Percentiles rank a stretch among this genome's conserved stretches.
phyloP scores from a whole-genome alignment of 2,113 vertebrate genomes.

The Eudyptes chrysolophus region DNA sequence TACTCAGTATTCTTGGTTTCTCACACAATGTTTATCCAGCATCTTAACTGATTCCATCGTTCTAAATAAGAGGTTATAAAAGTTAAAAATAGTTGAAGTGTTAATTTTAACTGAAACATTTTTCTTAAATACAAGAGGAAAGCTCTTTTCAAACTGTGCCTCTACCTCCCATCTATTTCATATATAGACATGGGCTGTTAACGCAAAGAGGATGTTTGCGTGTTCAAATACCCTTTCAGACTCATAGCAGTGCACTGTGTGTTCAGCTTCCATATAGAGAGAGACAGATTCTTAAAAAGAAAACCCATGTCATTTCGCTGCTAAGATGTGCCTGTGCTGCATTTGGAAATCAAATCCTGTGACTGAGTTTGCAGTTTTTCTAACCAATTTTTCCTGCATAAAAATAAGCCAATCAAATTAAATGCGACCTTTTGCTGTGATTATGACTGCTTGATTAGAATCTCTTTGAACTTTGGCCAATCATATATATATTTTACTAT shows the following conservation, averaged over 20 bases:
- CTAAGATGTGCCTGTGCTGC: not conserved
- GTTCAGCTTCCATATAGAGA: not conserved
- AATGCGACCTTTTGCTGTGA: slow-evolving; percentile 30
- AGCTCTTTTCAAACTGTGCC: not conserved
- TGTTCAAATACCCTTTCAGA: not conserved
- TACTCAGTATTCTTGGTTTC: not conserved
- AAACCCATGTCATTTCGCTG: not conserved
- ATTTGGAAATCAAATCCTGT: not conserved
- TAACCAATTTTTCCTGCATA: not conserved
- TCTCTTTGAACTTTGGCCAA: slow-evolving; percentile 25
- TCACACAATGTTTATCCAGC: slow-evolving; percentile 6
- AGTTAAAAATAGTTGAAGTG: slow-evolving; percentile 31
- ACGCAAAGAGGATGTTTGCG: not conserved
- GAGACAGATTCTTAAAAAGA: not conserved
- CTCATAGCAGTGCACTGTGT: not conserved
- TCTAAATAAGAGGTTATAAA: slow-evolving; percentile 26
- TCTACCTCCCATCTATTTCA: not conserved
- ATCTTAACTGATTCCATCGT: slow-evolving; percentile 24
- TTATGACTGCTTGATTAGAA: slow-evolving; percentile 41
- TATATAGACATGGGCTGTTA: not conserved
- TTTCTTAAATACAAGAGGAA: not conserved
- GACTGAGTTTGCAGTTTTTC: slow-evolving; percentile 4
- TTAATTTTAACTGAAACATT: slow-evolving; percentile 1
- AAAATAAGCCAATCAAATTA: slow-evolving; percentile 51
- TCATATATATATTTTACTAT: not conserved